Base-by-base conservation (phyloP, 2,888 invertebrate genomes). In the Dendrolimus houi region DNA sequence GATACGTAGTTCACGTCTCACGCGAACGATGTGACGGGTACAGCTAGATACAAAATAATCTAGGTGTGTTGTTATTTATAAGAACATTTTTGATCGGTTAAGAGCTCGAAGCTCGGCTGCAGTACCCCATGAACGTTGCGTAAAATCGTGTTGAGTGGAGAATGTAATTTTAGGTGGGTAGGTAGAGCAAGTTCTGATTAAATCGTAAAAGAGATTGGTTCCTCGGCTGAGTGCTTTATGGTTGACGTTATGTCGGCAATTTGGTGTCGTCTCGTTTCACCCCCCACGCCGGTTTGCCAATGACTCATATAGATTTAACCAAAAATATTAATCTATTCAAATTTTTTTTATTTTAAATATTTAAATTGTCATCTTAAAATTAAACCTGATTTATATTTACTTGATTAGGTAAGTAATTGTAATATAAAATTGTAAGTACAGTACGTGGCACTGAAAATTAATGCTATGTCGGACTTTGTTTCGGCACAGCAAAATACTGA, bases 161-260 rank as follows among this genome's bases (percentile, higher is more conserved):
- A 47, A 47, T 47, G 9, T 47, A 47, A 47, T 47, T 10, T 47
- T 47, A 47, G 29, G 29, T 29, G 29, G 75, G 74, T 75, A 74
- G 74, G 78, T 70, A 69, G 67, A 77, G 70, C 75, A 74, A 79
- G 81, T 79, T 80, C 85, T 87, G 86, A 87, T 88, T 87, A 85
- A 86, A 83, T 84, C 85, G 83, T 85, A 85, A 87, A 88, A 84
- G 85, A 85, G 86, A 87, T 88, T 87, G 87, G 85, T 87, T 86
- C 79, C 74, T 77, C 77, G 80, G 77, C 74, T 74, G 80, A 83
- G 81, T 81, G 80, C 77, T 86, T 87, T 85, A 86, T 87, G 82
- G 84, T 76, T 78, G 81, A 79, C 82, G 81, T 86, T 80, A 87
- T 77, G 83, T 75, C 74, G 81, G 81, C 79, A 83, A 85, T 85